Conservation (phyloP, 2,797 vertebrate genomes). For the Euphonia xanthogaster region DNA sequence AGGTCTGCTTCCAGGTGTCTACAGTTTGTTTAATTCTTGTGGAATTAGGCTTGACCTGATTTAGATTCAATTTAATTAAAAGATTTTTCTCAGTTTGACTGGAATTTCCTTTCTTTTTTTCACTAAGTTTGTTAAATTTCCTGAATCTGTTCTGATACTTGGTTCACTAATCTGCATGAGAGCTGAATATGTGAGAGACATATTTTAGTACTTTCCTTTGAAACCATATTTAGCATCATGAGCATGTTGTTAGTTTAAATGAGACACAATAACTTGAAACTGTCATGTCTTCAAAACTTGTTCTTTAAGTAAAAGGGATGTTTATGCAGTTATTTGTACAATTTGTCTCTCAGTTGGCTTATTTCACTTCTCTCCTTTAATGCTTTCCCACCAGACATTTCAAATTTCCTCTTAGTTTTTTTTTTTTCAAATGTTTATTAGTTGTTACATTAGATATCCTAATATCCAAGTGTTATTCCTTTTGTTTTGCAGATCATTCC, state of each 20-base stretch:
- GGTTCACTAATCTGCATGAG: neutral
- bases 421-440: neutral
- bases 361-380: constrained; percentile 78
- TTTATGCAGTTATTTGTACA: neutral
- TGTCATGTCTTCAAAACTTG: neutral
- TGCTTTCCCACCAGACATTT: constrained; percentile 68
- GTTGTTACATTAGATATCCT: neutral
- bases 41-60: neutral
- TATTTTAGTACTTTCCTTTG: neutral
- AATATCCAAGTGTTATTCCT: constrained; percentile 6
- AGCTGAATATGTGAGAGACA: neutral
- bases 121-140: neutral
- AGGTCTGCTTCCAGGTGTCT: neutral
- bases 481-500: constrained; percentile 41
- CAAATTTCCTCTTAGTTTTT: neutral
- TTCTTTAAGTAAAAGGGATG: neutral
- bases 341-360: constrained; percentile 25
- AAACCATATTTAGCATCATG: neutral
- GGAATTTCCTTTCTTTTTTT: neutral
- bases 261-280: neutral
- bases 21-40: neutral
- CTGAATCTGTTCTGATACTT: neutral
- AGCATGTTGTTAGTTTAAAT: neutral
- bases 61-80: neutral
- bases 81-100: neutral